phyloP scores from a whole-genome alignment of 2,888 invertebrate species.

The Sisyra nigra region DNA sequence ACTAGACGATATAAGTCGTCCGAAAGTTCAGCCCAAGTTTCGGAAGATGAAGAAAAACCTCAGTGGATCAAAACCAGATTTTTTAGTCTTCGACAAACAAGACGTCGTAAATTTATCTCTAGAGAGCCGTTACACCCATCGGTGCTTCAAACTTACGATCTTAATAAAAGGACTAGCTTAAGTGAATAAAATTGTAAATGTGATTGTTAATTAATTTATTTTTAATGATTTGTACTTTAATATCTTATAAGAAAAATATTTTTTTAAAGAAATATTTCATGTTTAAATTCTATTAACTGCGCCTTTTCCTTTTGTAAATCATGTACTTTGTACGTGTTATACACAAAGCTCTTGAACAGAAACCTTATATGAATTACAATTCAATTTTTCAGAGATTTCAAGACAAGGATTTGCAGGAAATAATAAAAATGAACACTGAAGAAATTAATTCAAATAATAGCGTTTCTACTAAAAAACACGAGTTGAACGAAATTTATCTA shows the following conservation, averaged over 20 bases:
- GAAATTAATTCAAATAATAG: too few species aligned
- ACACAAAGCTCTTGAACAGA: too few species aligned
- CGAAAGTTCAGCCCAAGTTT: neutral
- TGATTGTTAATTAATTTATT: too few species aligned
- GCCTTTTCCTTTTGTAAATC: too few species aligned
- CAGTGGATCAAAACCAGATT: neutral
- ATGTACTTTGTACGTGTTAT: too few species aligned
- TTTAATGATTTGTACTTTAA: neutral
- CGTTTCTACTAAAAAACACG: too few species aligned
- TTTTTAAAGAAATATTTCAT: neutral
- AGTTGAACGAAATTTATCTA: too few species aligned
- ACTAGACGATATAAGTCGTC: neutral
- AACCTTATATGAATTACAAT: too few species aligned
- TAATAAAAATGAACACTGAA: too few species aligned
- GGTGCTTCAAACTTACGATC: conserved; percentile 3
- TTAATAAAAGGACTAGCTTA: neutral
- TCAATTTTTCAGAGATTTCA: too few species aligned
- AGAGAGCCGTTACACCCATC: conserved; percentile 3
- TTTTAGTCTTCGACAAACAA: conserved; percentile 2
- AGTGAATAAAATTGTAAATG: neutral
- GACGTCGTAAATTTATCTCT: neutral
- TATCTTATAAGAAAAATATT: too few species aligned
- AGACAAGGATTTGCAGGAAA: too few species aligned
- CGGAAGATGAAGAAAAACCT: neutral
- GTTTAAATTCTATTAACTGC: neutral